Conservation (phyloP, 2,113 vertebrate genomes). For the Rhadina sibilatrix region DNA sequence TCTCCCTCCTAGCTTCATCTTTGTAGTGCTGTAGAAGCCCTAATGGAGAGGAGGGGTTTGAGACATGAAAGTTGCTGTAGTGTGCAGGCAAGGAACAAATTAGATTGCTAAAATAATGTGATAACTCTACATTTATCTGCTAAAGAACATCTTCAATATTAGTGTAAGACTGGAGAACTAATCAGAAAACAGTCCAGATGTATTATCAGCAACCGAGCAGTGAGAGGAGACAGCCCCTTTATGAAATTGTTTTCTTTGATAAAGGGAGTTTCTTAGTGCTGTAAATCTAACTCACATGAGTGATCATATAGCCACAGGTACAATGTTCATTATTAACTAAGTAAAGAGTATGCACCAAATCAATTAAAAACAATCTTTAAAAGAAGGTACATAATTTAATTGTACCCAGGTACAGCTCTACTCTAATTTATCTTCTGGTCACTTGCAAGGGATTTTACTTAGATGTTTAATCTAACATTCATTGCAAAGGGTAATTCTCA, state of each 20-base stretch:
- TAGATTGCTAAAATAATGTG: conserved; percentile 16
- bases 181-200: conserved; percentile 70
- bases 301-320: conserved; percentile 67
- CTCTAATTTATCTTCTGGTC: conserved; percentile 73
- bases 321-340: conserved; percentile 71
- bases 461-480: conserved; percentile 76
- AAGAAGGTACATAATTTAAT: conserved; percentile 73
- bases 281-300: conserved; percentile 69
- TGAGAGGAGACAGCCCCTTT: conserved; percentile 65
- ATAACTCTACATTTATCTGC: conserved; percentile 43
- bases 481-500: conserved; percentile 73
- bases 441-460: conserved; percentile 69
- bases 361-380: conserved; percentile 79
- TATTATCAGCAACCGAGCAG: conserved; percentile 60
- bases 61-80: background rate
- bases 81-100: conserved; percentile 1
- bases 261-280: conserved; percentile 56
- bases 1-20: background rate
- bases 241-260: conserved; percentile 69
- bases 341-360: conserved; percentile 72
- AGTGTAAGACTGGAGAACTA: conserved; percentile 51
- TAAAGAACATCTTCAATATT: conserved; percentile 28
- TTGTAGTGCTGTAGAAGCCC: background rate
- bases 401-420: conserved; percentile 53
- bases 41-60: background rate